Evolutionary conservation across 2,888 invertebrate genomes (phyloP).

Genomic region (Chromoteleia sp.): DNA sequence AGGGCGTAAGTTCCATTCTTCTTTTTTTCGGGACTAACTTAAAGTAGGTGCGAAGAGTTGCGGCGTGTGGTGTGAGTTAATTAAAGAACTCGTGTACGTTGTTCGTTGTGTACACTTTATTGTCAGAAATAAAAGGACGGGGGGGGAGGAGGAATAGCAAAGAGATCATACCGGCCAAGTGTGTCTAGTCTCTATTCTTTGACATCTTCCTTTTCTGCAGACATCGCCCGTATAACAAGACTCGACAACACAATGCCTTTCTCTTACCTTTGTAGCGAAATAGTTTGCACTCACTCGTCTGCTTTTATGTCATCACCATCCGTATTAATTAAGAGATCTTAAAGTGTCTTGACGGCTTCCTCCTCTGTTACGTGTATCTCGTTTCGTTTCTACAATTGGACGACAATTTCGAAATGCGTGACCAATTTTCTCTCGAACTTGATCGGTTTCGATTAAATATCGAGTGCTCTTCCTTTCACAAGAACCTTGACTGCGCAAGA

Average conservation of each 20-base stretch:
- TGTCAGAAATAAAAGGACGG: conserved; percentile 52
- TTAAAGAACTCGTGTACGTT: conserved; percentile 67
- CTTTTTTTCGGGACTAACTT: conserved; percentile 23
- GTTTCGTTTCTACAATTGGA: conserved; percentile 7
- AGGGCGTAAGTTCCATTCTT: conserved; percentile 34
- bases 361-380: not conserved
- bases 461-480: not conserved
- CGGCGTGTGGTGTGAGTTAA: conserved; percentile 57
- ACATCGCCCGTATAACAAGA: conserved; percentile 80
- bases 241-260: conserved; percentile 80
- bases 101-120: conserved; percentile 58
- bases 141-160: conserved; percentile 45
- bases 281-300: conserved; percentile 54
- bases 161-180: conserved; percentile 58
- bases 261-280: conserved; percentile 66
- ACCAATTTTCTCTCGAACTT: conserved; percentile 16
- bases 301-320: conserved; percentile 52
- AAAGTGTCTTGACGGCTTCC: conserved; percentile 45
- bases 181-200: conserved; percentile 65
- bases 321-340: conserved; percentile 60
- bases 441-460: conserved; percentile 6
- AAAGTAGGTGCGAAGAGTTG: conserved; percentile 60
- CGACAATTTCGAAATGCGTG: conserved; percentile 16
- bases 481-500: conserved; percentile 1
- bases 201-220: conserved; percentile 70